These are phyloP conservation scores for Microctonus brassicae DNA, from an alignment of 2,888 invertebrate genomes.

Conservation along the genomic window DNA sequence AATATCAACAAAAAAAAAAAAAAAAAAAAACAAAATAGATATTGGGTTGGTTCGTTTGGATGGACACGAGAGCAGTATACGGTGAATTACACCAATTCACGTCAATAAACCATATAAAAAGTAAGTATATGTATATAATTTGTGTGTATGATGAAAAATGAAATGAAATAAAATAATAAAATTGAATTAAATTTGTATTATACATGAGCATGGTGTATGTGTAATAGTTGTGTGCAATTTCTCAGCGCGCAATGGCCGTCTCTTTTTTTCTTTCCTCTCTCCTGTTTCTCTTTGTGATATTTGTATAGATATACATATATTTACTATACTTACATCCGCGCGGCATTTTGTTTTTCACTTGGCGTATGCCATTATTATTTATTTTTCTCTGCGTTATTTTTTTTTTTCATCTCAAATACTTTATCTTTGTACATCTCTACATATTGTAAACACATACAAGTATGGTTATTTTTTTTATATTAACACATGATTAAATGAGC, in stretches of 20 bases:
- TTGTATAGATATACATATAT: background rate
- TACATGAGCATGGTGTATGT: background rate
- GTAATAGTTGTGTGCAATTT: background rate
- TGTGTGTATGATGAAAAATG: background rate
- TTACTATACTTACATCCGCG: background rate
- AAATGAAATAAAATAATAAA: background rate
- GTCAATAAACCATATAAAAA: slow-evolving; percentile 11
- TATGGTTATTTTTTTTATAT: too few relatives aligned
- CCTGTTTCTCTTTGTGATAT: too few relatives aligned
- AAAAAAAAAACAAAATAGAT: too few relatives aligned
- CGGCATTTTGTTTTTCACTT: background rate
- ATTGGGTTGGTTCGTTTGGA: background rate
- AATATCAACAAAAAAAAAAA: slow-evolving; percentile 3
- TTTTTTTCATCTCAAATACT: background rate
- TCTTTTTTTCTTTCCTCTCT: background rate
- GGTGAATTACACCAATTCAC: background rate
- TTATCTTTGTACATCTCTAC: too few relatives aligned
- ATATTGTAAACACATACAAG: too few relatives aligned
- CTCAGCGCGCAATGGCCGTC: background rate
- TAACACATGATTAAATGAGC: too few relatives aligned
- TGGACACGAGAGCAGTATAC: background rate
- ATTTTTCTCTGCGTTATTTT: background rate
- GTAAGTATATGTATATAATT: slow-evolving; percentile 25
- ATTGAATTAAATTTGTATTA: too few relatives aligned
- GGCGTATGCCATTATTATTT: background rate